These are phyloP conservation scores for Timema cristinae DNA, from an alignment of 2,888 invertebrate species.

Conservation along the genomic window DNA sequence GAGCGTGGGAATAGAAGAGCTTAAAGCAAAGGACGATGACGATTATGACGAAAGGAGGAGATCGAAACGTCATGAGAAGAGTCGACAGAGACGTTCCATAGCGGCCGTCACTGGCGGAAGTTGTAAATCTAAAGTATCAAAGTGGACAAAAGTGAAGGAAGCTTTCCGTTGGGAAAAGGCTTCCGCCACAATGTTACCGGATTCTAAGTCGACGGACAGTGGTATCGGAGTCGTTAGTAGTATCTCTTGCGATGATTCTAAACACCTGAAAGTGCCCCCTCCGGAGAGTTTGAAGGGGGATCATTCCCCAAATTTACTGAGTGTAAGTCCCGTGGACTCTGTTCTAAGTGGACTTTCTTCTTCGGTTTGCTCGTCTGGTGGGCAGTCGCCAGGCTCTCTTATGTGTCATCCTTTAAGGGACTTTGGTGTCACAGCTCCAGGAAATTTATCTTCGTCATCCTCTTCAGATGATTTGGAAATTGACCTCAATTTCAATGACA, in stretches of 20 bases:
- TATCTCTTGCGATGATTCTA: constrained; percentile 41
- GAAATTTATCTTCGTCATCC: constrained; percentile 67
- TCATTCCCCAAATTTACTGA: constrained; percentile 25
- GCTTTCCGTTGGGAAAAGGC: constrained; percentile 85
- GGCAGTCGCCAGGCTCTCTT: constrained; percentile 29
- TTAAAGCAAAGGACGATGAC: constrained; percentile 23
- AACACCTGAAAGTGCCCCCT: constrained; percentile 38
- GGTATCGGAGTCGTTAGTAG: constrained; percentile 40
- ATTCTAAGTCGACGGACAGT: constrained; percentile 46
- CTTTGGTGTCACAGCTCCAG: constrained; percentile 44
- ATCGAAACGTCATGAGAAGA: constrained; percentile 40
- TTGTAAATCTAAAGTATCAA: constrained; percentile 61
- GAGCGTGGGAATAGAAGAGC: constrained; percentile 63
- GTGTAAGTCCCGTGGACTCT: constrained; percentile 54
- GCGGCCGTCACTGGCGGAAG: constrained; percentile 17
- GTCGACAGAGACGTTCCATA: constrained; percentile 24
- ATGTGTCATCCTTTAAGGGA: constrained; percentile 8
- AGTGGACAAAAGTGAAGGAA: constrained; percentile 87
- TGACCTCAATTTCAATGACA: constrained; percentile 37
- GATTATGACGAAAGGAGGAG: neutral
- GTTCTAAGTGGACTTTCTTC: constrained; percentile 43
- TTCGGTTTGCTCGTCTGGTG: constrained; percentile 40
- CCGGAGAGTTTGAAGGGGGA: constrained; percentile 19
- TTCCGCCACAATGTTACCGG: constrained; percentile 37
- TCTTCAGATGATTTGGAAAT: constrained; percentile 64